A percentile compares a stretch with the other conserved stretches of the same genome.
Evolutionary conservation across 2,888 invertebrate genomes (phyloP).

Genomic region (Troilus luridus): DNA sequence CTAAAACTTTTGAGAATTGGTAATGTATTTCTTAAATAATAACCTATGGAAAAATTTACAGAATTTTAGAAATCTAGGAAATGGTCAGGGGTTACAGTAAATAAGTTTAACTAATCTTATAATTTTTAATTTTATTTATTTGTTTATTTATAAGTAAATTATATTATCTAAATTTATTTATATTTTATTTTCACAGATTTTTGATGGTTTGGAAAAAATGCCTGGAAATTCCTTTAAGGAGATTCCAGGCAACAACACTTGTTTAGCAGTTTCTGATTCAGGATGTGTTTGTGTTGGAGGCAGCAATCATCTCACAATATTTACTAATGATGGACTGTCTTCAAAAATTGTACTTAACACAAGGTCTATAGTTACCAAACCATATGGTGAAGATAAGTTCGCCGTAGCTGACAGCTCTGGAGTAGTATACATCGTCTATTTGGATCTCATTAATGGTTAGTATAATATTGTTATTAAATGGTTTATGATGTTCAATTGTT

Average conservation of each 20-base stretch:
- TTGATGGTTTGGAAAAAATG: background rate
- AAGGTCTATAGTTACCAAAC: slow-evolving; percentile 10
- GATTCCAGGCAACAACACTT: slow-evolving; percentile 2
- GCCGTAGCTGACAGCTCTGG: slow-evolving; percentile 49
- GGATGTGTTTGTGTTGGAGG: slow-evolving; percentile 51
- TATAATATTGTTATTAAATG: background rate
- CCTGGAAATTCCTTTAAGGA: background rate
- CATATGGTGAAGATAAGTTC: slow-evolving; percentile 48
- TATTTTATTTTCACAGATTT: background rate
- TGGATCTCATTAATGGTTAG: slow-evolving; percentile 26
- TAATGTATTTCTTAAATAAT: no score
- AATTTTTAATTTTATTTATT: no score
- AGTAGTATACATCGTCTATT: slow-evolving; percentile 21
- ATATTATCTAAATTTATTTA: no score
- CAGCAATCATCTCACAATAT: slow-evolving; percentile 1
- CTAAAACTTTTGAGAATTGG: no score
- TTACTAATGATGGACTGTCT: background rate
- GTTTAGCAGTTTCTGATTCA: slow-evolving; percentile 52
- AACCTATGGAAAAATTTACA: no score
- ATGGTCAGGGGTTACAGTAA: no score
- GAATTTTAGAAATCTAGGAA: no score
- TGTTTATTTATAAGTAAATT: no score
- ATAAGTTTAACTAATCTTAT: no score
- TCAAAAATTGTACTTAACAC: background rate
- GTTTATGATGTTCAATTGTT: background rate